Base-by-base conservation (phyloP, 64 coral and sea anemone genomes). In the Cladopsammia gracilis region DNA sequence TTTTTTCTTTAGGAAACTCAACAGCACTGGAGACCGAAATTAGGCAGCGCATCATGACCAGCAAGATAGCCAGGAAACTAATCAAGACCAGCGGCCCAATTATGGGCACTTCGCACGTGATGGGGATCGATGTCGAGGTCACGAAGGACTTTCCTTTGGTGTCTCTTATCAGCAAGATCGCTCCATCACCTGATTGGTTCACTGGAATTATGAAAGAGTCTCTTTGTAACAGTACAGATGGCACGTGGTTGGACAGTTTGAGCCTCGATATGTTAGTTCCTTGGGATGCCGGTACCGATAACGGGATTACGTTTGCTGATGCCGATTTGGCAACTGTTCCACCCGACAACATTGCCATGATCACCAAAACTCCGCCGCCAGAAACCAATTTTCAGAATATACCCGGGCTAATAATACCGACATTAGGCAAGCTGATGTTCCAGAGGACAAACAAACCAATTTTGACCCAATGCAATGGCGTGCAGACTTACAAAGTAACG, bases 241-340 rank as follows among this genome's bases (percentile, higher is more conserved):
- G 80, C 12, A 84, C 2, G 60, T 84, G 80, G 80, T 0, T 48
- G 25, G 60, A 84, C 80, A 67, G 0, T 50, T 65, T 2, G 80
- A 84, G 16, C 6, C 8, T 66, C 3, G 9, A 47, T 11, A 50
- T 22, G 18, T 10, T 84, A 14, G 42, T 2, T 2, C 80, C 80
- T 7, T 84, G 80, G 80, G 80, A 84, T 84, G 80, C 80, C 45
- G 80, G 80, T 0, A 84, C 91, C 5, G 91, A 93, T 8, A 60
- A 64, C 23, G 20, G 50, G 4, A 3, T 5, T 11, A 77, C 20
- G 49, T n/a, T n/a, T n/a, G n/a, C n/a, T n/a, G n/a, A n/a, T n/a
- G n/a, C 26, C 34, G 3, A 82, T 7, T 4, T 6, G 11, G 60
- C 18, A 22, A 67, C 80, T 50, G 13, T 0, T 51, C 80, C 80